A percentile compares a stretch with the other conserved stretches of the same genome.
Evolutionary conservation across 2,888 invertebrate genomes (phyloP).

Genomic region (Epirrita christyi): DNA sequence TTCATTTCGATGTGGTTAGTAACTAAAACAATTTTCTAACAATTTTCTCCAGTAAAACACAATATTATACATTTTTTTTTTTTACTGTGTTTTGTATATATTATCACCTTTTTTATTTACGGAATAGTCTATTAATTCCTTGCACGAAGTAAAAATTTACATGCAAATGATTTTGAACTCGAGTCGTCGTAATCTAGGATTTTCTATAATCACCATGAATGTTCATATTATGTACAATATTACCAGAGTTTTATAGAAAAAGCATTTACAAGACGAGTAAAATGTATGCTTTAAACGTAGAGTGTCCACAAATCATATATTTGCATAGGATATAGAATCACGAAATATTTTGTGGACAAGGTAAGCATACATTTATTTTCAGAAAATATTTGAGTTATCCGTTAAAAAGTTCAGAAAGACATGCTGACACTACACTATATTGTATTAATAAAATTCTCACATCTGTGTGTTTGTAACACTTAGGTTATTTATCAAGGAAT

Average conservation of each 20-base stretch:
- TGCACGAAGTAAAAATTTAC: conserved; percentile 42
- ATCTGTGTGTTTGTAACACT: background rate
- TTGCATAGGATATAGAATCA: conserved; percentile 9
- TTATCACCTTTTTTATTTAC: background rate
- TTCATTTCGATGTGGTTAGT: too few relatives aligned
- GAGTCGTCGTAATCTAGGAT: conserved; percentile 8
- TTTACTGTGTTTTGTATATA: too few relatives aligned
- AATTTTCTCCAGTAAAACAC: too few relatives aligned
- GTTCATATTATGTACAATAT: conserved; percentile 11
- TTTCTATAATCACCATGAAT: background rate
- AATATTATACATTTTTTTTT: too few relatives aligned
- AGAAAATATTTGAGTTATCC: too few relatives aligned
- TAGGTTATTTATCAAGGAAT: too few relatives aligned
- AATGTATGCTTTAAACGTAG: conserved; percentile 11
- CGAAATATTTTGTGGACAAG: conserved; percentile 9
- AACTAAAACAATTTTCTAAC: too few relatives aligned
- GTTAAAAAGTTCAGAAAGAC: too few relatives aligned
- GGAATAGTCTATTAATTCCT: background rate
- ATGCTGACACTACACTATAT: too few relatives aligned
- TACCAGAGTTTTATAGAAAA: conserved; percentile 3
- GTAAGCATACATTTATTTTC: conserved; percentile 3
- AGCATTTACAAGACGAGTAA: conserved; percentile 12
- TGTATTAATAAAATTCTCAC: too few relatives aligned
- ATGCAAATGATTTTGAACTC: conserved; percentile 44
- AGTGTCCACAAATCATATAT: conserved; percentile 5